Percentiles rank a stretch among this genome's conserved stretches.
phyloP scores from a whole-genome alignment of 2,113 vertebrate genomes.

The Vulpes lagopus region DNA sequence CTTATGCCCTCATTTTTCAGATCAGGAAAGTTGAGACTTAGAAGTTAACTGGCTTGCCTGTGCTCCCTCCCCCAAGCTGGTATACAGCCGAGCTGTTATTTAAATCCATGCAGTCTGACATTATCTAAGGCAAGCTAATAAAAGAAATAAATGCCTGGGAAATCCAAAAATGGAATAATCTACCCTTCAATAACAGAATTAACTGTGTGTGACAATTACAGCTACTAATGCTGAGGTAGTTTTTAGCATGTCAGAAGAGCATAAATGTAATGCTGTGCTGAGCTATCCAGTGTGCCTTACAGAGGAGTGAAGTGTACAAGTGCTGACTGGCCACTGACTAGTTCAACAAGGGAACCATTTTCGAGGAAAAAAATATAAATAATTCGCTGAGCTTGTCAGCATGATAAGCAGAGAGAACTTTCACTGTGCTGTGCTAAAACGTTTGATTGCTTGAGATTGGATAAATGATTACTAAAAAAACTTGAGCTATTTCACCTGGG shows the following conservation, averaged over 20 bases:
- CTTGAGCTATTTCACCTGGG: neutral
- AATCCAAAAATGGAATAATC: neutral
- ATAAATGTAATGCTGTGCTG: neutral
- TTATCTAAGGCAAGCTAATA: neutral
- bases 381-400: neutral
- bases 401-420: neutral
- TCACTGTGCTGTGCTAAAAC: neutral
- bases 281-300: fast-evolving
- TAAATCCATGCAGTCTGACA: neutral
- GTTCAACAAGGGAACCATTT: neutral
- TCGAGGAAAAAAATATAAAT: constrained; percentile 2
- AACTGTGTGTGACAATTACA: neutral
- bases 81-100: neutral
- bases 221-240: neutral
- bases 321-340: neutral
- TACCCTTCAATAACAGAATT: neutral
- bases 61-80: neutral
- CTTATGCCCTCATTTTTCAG: neutral
- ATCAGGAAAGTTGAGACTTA: neutral
- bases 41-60: neutral
- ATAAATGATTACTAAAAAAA: neutral
- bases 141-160: constrained; percentile 20
- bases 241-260: neutral
- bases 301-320: neutral
- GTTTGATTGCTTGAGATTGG: neutral